phyloP scores from a whole-genome alignment of 2,888 invertebrate species.

The Drosophila flavopinicola region DNA sequence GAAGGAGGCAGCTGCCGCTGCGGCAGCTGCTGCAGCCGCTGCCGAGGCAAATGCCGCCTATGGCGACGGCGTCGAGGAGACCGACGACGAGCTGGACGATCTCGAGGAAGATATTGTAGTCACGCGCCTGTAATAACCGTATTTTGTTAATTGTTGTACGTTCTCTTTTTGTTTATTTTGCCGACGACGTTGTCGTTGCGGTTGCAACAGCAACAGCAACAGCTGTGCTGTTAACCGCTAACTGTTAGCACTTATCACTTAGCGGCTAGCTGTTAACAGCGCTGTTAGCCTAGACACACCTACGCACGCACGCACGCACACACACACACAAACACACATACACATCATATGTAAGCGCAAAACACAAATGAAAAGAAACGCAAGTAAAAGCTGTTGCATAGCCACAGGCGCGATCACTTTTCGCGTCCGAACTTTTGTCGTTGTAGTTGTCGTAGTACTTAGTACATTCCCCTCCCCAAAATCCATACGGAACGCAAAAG shows the following conservation, averaged over 20 bases:
- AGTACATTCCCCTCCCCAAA: conserved; percentile 60
- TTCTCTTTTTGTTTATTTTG: conserved; percentile 55
- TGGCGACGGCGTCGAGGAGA: conserved; percentile 88
- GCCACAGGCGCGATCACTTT: conserved; percentile 47
- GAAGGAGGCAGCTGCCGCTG: conserved; percentile 87
- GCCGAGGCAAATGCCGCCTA: conserved; percentile 59
- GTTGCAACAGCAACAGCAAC: conserved; percentile 50
- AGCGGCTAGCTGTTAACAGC: conserved; percentile 12
- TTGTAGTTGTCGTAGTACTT: conserved; percentile 63
- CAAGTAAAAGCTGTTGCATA: conserved; percentile 51
- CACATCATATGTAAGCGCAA: conserved; percentile 15
- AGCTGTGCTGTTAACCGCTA: conserved; percentile 35
- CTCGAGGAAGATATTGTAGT: conserved; percentile 95
- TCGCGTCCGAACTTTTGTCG: conserved; percentile 43
- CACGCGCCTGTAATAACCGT: conserved; percentile 88
- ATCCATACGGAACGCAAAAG: conserved; percentile 50
- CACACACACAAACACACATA: conserved; percentile 17
- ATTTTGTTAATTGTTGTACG: conserved; percentile 58
- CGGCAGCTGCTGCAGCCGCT: conserved; percentile 86
- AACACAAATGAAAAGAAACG: conserved; percentile 12
- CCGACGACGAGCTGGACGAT: conserved; percentile 94
- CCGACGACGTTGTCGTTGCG: conserved; percentile 44
- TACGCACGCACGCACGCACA: conserved; percentile 17
- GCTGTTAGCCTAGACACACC: conserved; percentile 22
- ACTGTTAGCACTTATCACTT: background rate